Conservation (phyloP, 2,113 vertebrate species). For the Poecile atricapillus region DNA sequence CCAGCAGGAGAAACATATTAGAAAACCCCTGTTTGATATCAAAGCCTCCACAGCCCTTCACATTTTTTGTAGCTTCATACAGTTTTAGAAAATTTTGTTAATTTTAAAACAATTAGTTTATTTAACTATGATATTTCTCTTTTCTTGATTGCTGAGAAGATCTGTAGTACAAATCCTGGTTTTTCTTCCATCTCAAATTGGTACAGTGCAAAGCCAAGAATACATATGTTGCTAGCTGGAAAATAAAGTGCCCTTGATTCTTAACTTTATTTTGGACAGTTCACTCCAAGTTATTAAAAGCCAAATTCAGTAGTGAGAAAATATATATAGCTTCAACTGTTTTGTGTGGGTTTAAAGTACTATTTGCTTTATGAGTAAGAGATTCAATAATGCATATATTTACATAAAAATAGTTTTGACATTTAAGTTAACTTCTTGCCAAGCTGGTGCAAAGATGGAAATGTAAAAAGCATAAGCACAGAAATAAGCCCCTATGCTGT, state of each 20-base stretch:
- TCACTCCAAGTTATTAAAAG: slow-evolving; percentile 42
- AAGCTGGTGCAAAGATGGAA: slow-evolving; percentile 54
- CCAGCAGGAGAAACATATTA: neutral
- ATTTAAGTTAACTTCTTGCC: slow-evolving; percentile 41
- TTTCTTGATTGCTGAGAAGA: neutral
- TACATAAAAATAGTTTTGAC: slow-evolving; percentile 65
- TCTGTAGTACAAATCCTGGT: neutral
- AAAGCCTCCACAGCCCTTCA: neutral
- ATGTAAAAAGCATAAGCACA: slow-evolving; percentile 37
- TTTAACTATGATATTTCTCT: neutral
- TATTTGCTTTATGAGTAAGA: slow-evolving; percentile 65
- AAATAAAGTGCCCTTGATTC: slow-evolving; percentile 63
- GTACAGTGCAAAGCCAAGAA: slow-evolving; percentile 25
- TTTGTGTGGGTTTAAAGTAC: slow-evolving; percentile 52
- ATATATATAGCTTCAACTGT: slow-evolving; percentile 58
- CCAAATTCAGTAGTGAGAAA: slow-evolving; percentile 64
- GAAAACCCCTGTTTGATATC: neutral
- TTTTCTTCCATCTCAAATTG: slow-evolving; percentile 12
- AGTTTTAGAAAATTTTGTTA: neutral
- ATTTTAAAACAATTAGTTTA: neutral
- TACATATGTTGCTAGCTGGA: slow-evolving; percentile 31
- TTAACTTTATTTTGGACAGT: slow-evolving; percentile 66
- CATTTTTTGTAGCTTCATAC: neutral
- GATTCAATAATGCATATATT: slow-evolving; percentile 61
- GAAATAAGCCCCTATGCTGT: slow-evolving; percentile 2